These are phyloP conservation scores for Seriola aureovittata DNA, from an alignment of 2,113 vertebrate species.

Conservation along the genomic window DNA sequence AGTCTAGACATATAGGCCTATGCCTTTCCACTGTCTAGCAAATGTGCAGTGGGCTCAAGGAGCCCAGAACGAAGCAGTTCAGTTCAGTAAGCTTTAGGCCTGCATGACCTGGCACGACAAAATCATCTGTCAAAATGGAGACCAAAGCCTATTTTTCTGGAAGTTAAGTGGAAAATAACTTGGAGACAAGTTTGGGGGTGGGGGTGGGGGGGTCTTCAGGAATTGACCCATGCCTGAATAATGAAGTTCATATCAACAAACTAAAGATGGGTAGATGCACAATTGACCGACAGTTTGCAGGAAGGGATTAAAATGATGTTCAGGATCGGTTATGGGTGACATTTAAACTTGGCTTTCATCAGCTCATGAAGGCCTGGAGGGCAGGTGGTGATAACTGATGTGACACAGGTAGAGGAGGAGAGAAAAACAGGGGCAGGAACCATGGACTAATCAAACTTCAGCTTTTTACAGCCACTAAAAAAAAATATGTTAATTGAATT, in stretches of 20 bases:
- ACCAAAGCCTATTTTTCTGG: not conserved
- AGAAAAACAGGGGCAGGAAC: not conserved
- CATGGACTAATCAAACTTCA: not conserved
- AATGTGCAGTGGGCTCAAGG: constrained; percentile 58
- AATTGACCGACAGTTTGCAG: not conserved
- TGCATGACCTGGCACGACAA: constrained; percentile 54
- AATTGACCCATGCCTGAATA: not conserved
- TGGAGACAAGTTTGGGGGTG: not conserved
- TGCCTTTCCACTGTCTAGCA: constrained; percentile 46
- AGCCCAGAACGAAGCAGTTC: constrained; percentile 25
- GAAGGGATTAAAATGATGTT: not conserved
- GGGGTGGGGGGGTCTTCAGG: not conserved
- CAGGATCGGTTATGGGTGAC: not conserved
- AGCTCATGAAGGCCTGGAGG: not conserved
- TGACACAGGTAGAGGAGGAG: not conserved
- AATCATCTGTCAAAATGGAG: constrained; percentile 30
- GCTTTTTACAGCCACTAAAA: not conserved
- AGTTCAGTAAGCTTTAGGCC: constrained; percentile 58
- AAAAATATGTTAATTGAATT: not conserved
- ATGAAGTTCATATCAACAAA: not conserved
- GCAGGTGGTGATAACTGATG: constrained; percentile 42
- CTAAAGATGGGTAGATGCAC: not conserved
- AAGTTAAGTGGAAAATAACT: constrained; percentile 1
- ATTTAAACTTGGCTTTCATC: constrained; percentile 15
- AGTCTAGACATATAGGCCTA: constrained; percentile 71